These are phyloP conservation scores for Chironomus tepperi DNA, from an alignment of 1,140 invertebrate species.

Conservation along the genomic window DNA sequence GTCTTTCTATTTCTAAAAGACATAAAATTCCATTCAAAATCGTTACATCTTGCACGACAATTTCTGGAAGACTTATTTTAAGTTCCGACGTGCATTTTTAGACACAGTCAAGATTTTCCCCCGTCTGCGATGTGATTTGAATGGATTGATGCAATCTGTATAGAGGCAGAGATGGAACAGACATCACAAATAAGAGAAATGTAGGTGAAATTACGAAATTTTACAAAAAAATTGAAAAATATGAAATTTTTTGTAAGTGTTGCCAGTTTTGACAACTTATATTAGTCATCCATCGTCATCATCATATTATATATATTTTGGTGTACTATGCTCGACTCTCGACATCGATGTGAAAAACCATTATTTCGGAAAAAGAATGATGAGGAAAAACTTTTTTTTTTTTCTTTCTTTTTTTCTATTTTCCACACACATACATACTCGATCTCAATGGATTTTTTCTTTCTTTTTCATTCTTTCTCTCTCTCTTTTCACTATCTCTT, in stretches of 20 bases:
- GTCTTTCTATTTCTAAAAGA: too few species aligned
- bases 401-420: neutral
- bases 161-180: too few species aligned
- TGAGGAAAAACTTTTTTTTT: neutral
- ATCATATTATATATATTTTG: neutral
- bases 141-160: too few species aligned
- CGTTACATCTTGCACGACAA: too few species aligned
- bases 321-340: neutral
- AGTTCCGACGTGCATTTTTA: too few species aligned
- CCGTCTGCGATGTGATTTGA: too few species aligned
- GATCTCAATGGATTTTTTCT: neutral
- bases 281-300: neutral
- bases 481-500: neutral
- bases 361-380: neutral
- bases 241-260: neutral
- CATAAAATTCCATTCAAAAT: too few species aligned
- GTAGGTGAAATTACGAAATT: too few species aligned
- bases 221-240: too few species aligned
- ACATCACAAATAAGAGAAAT: too few species aligned
- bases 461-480: neutral
- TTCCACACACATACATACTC: neutral
- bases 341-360: neutral
- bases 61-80: too few species aligned
- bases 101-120: too few species aligned
- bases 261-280: neutral